Conservation (phyloP, 2,888 invertebrate genomes). For the Drosophila austrosaltans region DNA sequence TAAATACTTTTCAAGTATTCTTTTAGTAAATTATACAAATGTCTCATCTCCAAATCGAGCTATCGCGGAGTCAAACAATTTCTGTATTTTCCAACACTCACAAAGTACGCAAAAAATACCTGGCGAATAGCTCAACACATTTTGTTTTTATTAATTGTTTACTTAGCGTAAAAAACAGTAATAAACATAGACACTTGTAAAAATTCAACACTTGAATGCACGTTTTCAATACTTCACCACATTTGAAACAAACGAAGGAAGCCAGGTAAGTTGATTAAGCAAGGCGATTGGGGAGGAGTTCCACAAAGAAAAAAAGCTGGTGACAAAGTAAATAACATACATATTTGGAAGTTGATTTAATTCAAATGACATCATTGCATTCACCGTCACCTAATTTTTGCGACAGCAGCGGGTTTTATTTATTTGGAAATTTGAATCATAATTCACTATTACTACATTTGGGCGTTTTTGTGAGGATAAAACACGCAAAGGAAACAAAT, state of each 20-base stretch:
- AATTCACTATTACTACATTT: slow-evolving; percentile 36
- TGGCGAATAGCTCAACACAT: neutral
- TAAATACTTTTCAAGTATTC: no score
- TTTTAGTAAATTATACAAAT: no score
- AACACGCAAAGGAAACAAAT: slow-evolving; percentile 63
- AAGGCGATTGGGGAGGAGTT: neutral
- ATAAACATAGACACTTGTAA: neutral
- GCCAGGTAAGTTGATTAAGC: slow-evolving; percentile 31
- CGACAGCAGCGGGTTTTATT: slow-evolving; percentile 55
- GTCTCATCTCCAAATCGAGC: neutral
- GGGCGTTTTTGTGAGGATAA: slow-evolving; percentile 51
- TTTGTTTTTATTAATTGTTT: slow-evolving; percentile 2
- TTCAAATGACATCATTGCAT: slow-evolving; percentile 69
- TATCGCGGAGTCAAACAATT: neutral
- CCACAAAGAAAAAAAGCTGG: neutral
- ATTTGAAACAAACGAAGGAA: neutral
- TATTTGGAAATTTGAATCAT: slow-evolving; percentile 57
- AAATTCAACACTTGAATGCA: neutral
- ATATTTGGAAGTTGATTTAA: slow-evolving; percentile 45
- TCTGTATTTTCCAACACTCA: neutral
- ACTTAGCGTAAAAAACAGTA: neutral
- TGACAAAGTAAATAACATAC: slow-evolving; percentile 12
- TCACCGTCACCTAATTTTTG: slow-evolving; percentile 29
- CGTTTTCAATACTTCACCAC: neutral
- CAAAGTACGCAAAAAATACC: neutral